Conservation (phyloP, 2,797 vertebrate species). For the Trichosurus vulpecula region DNA sequence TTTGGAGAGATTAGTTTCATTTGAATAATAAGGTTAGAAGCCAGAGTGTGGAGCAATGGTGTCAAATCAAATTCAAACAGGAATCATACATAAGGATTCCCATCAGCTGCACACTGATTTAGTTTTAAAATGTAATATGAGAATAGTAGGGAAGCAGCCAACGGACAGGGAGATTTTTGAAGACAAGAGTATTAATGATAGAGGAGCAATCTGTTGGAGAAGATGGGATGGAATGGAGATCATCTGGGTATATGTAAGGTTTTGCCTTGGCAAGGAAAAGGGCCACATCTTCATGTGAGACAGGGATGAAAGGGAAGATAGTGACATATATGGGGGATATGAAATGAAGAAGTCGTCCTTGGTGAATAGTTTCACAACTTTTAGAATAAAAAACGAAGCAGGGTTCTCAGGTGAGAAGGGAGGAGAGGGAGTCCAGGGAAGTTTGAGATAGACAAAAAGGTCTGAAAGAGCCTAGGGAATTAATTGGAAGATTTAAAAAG, state of each 20-base stretch:
- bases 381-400: neutral
- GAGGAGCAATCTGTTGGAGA: neutral
- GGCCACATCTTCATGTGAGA: neutral
- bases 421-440: neutral
- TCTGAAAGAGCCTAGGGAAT: neutral
- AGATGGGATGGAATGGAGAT: neutral
- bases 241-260: neutral
- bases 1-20: neutral
- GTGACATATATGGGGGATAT: neutral
- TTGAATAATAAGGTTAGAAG: neutral
- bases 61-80: neutral
- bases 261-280: neutral
- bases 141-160: neutral
- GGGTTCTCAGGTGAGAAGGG: neutral
- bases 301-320: neutral
- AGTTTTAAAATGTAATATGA: too few species aligned
- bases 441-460: neutral
- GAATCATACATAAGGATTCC: too few species aligned
- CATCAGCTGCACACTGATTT: too few species aligned
- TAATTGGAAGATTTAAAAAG: neutral
- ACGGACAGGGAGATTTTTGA: neutral
- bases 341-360: too few species aligned
- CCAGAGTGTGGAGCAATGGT: neutral
- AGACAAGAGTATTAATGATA: neutral
- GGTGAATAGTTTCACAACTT: neutral